Conservation (phyloP, 2,797 vertebrate genomes). For the Lepus oiostolus region DNA sequence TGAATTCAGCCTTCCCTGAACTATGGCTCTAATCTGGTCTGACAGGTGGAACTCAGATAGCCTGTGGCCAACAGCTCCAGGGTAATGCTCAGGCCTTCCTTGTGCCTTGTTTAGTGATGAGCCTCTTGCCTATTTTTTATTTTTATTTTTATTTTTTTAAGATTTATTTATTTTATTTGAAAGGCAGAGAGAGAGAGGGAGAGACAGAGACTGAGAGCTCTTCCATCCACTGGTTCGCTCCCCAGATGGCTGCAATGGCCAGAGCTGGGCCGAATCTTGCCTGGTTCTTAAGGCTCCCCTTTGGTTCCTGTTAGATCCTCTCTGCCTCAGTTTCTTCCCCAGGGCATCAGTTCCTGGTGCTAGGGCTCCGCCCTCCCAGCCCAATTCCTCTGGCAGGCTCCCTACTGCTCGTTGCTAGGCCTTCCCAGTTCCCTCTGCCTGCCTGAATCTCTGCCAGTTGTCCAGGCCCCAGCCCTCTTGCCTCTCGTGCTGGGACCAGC, state of each 20-base stretch:
- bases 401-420: background rate
- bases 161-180: no score
- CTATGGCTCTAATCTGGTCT: background rate
- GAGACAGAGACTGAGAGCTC: no score
- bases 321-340: background rate
- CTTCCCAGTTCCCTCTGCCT: background rate
- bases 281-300: background rate
- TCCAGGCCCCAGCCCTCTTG: background rate
- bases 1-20: background rate
- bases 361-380: background rate
- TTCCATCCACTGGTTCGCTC: no score
- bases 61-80: background rate
- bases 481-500: background rate
- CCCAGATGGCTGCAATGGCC: no score
- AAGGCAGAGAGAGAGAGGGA: no score
- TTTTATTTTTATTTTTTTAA: no score
- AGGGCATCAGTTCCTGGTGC: background rate
- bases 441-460: background rate
- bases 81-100: background rate
- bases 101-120: background rate
- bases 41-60: background rate
- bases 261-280: background rate
- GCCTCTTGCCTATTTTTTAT: background rate
- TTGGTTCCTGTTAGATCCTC: background rate
- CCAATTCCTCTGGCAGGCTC: background rate